These are phyloP conservation scores for Triplophysa rosa DNA, from an alignment of 2,113 vertebrate genomes.

Conservation along the genomic window DNA sequence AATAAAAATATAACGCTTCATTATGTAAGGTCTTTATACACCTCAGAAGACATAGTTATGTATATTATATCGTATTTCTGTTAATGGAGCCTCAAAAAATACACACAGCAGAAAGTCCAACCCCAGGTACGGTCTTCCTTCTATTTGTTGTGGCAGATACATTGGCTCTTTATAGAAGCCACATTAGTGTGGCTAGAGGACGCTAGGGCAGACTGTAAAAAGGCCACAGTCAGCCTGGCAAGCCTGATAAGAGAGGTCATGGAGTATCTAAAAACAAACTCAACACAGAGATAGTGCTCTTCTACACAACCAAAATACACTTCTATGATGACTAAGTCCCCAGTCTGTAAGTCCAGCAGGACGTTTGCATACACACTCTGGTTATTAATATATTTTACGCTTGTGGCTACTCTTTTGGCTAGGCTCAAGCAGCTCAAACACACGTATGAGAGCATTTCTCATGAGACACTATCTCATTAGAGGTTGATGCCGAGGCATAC, in stretches of 20 bases:
- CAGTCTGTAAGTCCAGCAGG: not conserved
- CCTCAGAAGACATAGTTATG: no score
- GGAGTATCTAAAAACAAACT: slow-evolving; percentile 39
- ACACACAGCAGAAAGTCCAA: not conserved
- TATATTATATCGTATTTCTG: no score
- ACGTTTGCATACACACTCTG: slow-evolving; percentile 10
- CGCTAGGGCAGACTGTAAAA: not conserved
- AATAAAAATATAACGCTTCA: no score
- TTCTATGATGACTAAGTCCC: not conserved
- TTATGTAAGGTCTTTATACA: no score
- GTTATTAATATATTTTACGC: slow-evolving; percentile 2
- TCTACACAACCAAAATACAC: not conserved
- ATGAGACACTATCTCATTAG: not conserved
- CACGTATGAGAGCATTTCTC: not conserved
- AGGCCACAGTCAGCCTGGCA: slow-evolving; percentile 38
- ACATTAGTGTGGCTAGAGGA: slow-evolving; percentile 17
- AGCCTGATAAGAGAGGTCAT: slow-evolving; percentile 52
- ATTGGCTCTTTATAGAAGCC: slow-evolving; percentile 8
- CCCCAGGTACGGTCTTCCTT: not conserved
- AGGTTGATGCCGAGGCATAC: not conserved
- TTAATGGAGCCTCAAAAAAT: no score
- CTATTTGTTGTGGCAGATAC: slow-evolving; percentile 5
- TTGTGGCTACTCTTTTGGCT: not conserved
- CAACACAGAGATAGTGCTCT: slow-evolving; percentile 31
- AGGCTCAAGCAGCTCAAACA: not conserved